A percentile compares a stretch with the other conserved stretches of the same genome.
Evolutionary conservation across 2,888 invertebrate species (phyloP).

Genomic region (Scaptomyza caliginosa): DNA sequence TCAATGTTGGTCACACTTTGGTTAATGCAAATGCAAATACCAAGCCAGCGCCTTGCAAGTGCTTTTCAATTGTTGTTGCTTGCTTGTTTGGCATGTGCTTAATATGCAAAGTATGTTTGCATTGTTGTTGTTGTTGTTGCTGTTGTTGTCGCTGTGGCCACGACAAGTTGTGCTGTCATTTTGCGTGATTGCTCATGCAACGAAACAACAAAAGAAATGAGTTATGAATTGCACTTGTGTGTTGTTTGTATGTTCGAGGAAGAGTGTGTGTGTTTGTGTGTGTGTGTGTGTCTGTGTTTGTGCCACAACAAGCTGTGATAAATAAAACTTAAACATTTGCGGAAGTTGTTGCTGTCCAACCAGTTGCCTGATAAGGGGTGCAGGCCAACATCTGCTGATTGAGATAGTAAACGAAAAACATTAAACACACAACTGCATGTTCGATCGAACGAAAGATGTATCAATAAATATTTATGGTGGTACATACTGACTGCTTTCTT

Average conservation of each 20-base stretch:
- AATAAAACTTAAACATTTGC: conserved; percentile 48
- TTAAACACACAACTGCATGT: background rate
- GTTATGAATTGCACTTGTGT: conserved; percentile 37
- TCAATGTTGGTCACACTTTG: conserved; percentile 39
- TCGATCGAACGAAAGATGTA: background rate
- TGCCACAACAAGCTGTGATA: conserved; percentile 34
- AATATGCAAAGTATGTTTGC: conserved; percentile 63
- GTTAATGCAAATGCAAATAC: conserved; percentile 48
- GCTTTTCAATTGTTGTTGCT: conserved; percentile 42
- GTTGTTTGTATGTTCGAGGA: conserved; percentile 24
- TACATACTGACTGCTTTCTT: background rate
- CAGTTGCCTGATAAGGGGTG: conserved; percentile 47
- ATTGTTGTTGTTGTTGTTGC: conserved; percentile 23
- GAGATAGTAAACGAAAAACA: background rate
- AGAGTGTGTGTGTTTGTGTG: conserved; percentile 21
- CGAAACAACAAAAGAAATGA: conserved; percentile 55
- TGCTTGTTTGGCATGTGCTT: conserved; percentile 47
- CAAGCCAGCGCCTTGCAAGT: conserved; percentile 34
- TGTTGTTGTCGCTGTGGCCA: conserved; percentile 24
- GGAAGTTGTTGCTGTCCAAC: conserved; percentile 45
- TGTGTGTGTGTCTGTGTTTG: background rate
- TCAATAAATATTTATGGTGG: background rate
- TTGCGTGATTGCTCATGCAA: conserved; percentile 49
- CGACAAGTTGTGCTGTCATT: conserved; percentile 58
- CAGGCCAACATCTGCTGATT: conserved; percentile 23